These are phyloP conservation scores for Geotrupes spiniger DNA, from an alignment of 2,888 invertebrate species.

Conservation along the genomic window DNA sequence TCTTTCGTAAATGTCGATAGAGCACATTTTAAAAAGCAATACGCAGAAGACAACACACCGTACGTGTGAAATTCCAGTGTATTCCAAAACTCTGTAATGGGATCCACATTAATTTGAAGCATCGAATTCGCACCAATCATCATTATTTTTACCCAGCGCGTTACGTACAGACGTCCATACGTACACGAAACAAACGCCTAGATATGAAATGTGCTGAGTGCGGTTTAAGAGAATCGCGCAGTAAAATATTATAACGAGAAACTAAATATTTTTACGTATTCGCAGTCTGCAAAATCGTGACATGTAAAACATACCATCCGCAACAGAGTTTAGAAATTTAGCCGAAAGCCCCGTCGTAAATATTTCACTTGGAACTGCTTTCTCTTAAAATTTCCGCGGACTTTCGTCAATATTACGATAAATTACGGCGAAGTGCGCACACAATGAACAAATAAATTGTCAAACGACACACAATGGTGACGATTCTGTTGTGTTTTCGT, in stretches of 20 bases:
- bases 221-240: neutral
- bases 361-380: conserved; percentile 22
- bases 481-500: no score
- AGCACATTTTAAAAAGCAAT: no score
- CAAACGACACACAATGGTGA: no score
- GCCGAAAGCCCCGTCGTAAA: conserved; percentile 25
- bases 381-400: conserved; percentile 23
- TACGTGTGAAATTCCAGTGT: neutral
- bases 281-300: conserved; percentile 21
- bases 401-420: conserved; percentile 5
- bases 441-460: conserved; percentile 1
- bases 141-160: conserved; percentile 1
- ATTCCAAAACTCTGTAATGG: conserved; percentile 3
- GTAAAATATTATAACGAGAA: conserved; percentile 3
- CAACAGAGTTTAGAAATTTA: conserved; percentile 25
- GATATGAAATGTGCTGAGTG: conserved; percentile 5
- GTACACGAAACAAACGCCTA: neutral
- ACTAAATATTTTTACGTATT: conserved; percentile 3
- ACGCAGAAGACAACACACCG: no score
- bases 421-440: neutral
- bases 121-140: conserved; percentile 4
- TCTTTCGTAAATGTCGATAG: no score
- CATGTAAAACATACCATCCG: conserved; percentile 20
- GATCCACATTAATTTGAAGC: conserved; percentile 1
- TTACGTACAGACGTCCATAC: neutral